These are phyloP conservation scores for Dicrostonyx torquatus DNA, from an alignment of 2,797 vertebrate species.

Conservation along the genomic window DNA sequence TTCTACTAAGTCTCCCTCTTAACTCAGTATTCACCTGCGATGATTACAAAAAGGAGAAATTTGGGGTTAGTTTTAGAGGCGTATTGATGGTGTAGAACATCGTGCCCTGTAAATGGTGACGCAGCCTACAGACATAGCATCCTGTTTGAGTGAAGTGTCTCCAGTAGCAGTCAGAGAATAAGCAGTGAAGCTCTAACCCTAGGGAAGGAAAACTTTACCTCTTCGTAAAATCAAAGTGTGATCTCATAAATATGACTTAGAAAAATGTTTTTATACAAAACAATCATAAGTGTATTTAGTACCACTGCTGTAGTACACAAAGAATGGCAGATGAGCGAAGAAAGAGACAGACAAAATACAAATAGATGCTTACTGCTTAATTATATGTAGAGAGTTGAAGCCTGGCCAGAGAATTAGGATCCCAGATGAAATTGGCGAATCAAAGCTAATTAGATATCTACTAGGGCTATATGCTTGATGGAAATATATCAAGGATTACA, in stretches of 20 bases:
- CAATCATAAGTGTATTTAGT: background rate
- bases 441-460: background rate
- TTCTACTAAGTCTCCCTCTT: too few species aligned
- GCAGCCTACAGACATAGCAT: rapidly evolving
- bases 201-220: background rate
- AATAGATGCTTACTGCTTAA: background rate
- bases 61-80: background rate
- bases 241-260: background rate
- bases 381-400: background rate
- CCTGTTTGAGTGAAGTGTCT: background rate
- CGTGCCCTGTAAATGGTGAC: background rate
- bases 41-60: background rate
- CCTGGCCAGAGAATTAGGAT: background rate
- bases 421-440: background rate
- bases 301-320: background rate
- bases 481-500: background rate
- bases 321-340: background rate
- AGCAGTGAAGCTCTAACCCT: background rate
- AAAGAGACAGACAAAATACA: background rate
- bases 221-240: background rate
- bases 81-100: background rate
- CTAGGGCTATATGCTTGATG: background rate
- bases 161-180: background rate
- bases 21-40: background rate
- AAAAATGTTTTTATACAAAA: background rate